Conservation (phyloP, 1,140 invertebrate species). For the Phortica variegata region DNA sequence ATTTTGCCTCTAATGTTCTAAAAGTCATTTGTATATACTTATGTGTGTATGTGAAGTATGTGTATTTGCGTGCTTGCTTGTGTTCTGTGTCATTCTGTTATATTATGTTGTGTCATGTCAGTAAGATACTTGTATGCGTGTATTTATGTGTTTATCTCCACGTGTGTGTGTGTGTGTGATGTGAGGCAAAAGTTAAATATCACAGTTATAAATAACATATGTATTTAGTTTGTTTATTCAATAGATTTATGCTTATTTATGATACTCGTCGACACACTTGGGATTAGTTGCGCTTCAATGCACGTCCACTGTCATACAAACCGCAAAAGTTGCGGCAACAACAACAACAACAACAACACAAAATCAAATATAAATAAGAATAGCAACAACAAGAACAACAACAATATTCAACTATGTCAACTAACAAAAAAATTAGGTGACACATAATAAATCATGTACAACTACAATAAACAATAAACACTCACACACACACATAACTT, state of each 20-base stretch:
- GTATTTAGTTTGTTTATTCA: slow-evolving; percentile 50
- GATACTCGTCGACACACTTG: slow-evolving; percentile 13
- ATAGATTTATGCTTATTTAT: slow-evolving; percentile 53
- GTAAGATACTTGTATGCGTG: slow-evolving; percentile 19
- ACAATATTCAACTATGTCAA: too few relatives aligned
- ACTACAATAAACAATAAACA: slow-evolving; percentile 17
- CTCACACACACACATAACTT: slow-evolving; percentile 19
- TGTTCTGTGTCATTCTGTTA: too few relatives aligned
- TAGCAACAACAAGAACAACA: neutral
- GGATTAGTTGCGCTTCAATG: too few relatives aligned
- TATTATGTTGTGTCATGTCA: too few relatives aligned
- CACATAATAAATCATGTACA: slow-evolving; percentile 48
- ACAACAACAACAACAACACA: slow-evolving; percentile 6
- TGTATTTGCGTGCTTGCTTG: too few relatives aligned
- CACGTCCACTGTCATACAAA: neutral
- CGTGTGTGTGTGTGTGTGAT: too few relatives aligned
- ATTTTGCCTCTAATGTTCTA: neutral
- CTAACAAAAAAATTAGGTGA: slow-evolving; percentile 41
- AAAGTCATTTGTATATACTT: neutral
- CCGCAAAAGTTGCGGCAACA: slow-evolving; percentile 2
- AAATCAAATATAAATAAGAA: slow-evolving; percentile 9
- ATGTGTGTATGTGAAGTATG: neutral
- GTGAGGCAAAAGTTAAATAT: slow-evolving; percentile 11
- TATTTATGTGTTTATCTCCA: slow-evolving; percentile 18
- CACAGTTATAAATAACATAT: slow-evolving; percentile 27